phyloP scores from a whole-genome alignment of 2,888 invertebrate species.

The Halictus ligatus region DNA sequence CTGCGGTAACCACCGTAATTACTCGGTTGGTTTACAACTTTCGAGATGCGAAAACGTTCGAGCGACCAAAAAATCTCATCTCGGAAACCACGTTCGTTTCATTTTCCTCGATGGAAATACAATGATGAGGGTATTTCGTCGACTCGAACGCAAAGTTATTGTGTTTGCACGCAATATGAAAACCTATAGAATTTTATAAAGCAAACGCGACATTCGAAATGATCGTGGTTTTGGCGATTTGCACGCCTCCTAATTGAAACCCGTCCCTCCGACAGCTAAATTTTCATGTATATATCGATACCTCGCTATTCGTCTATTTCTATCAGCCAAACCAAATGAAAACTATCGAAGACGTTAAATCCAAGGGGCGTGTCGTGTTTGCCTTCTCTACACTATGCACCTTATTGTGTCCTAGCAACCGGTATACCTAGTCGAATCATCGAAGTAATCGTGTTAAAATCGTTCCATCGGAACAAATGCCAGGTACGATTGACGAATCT shows the following conservation, averaged over 20 bases:
- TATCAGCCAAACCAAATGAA: too few species aligned
- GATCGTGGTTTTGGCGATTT: too few species aligned
- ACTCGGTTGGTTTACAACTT: conserved; percentile 49
- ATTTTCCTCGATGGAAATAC: neutral
- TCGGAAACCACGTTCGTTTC: too few species aligned
- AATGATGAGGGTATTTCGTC: neutral
- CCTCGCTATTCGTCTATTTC: too few species aligned
- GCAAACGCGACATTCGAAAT: too few species aligned
- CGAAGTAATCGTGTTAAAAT: neutral
- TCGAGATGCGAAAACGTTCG: conserved; percentile 20
- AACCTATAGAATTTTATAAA: too few species aligned
- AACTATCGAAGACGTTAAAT: neutral
- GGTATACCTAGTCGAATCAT: neutral
- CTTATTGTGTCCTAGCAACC: neutral
- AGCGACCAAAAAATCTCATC: neutral
- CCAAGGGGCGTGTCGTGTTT: neutral
- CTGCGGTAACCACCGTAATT: conserved; percentile 45
- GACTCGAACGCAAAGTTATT: too few species aligned
- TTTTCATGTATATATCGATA: too few species aligned
- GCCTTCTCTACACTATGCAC: neutral
- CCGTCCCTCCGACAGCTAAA: too few species aligned
- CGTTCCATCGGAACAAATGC: neutral
- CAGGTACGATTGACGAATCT: neutral
- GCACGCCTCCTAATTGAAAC: too few species aligned
- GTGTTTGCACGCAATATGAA: too few species aligned